Percentiles rank a stretch among this genome's conserved stretches.
These are phyloP conservation scores for Sarcophaga rosellei DNA, from an alignment of 2,888 invertebrate genomes.

Conservation along the genomic window DNA sequence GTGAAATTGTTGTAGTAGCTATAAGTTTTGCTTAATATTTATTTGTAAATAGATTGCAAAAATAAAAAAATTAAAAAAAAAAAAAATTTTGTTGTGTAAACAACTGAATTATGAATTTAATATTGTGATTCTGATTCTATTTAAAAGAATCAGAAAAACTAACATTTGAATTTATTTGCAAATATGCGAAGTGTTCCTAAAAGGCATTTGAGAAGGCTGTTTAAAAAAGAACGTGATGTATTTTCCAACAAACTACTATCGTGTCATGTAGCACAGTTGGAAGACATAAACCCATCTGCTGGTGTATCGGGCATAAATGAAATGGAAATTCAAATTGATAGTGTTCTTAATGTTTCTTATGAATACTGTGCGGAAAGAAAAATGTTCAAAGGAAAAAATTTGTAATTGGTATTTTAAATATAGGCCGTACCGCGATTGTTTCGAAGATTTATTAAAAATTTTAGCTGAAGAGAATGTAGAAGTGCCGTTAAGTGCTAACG, in stretches of 20 bases:
- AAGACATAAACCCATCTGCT: too few relatives aligned
- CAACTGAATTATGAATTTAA: too few relatives aligned
- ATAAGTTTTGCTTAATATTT: too few relatives aligned
- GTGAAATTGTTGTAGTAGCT: too few relatives aligned
- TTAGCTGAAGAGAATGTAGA: slow-evolving; percentile 33
- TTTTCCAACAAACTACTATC: background rate
- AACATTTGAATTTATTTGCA: background rate
- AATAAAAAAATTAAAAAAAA: too few relatives aligned
- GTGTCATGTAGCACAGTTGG: too few relatives aligned
- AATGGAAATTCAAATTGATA: background rate
- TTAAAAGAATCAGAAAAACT: background rate
- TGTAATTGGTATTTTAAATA: background rate
- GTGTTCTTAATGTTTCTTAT: background rate
- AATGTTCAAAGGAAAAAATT: too few relatives aligned
- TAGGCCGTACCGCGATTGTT: background rate
- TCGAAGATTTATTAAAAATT: slow-evolving; percentile 31
- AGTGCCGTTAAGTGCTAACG: slow-evolving; percentile 28
- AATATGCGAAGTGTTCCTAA: slow-evolving; percentile 2
- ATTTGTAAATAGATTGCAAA: too few relatives aligned
- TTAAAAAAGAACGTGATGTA: slow-evolving; percentile 5
- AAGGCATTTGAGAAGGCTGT: slow-evolving; percentile 5
- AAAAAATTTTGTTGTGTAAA: too few relatives aligned
- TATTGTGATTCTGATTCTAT: too few relatives aligned
- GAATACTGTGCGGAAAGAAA: background rate
- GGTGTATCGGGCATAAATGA: too few relatives aligned